These are phyloP conservation scores for Gadus macrocephalus DNA, from an alignment of 2,113 vertebrate species.

Conservation along the genomic window DNA sequence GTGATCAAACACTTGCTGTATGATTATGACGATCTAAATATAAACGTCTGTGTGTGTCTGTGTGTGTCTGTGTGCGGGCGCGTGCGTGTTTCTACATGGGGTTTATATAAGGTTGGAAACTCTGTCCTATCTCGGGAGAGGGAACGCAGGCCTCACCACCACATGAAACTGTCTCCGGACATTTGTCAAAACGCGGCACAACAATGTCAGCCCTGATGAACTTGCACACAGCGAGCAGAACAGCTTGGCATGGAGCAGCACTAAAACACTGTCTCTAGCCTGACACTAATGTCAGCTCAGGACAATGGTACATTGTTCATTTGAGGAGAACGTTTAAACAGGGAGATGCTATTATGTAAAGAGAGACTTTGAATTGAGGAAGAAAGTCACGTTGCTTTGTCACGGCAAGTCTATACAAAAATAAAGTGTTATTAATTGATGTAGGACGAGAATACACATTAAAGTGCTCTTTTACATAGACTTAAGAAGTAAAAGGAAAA, in stretches of 20 bases:
- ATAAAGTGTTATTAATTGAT: no score
- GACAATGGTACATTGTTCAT: constrained; percentile 43
- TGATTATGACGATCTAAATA: not conserved
- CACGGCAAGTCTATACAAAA: no score
- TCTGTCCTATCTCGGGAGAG: not conserved
- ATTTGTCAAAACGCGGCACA: constrained; percentile 9
- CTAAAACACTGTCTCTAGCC: constrained; percentile 9
- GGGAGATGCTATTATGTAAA: constrained; percentile 18
- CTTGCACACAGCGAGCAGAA: not conserved
- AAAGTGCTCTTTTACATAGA: not conserved
- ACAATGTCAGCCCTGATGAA: not conserved
- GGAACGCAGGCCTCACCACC: not conserved
- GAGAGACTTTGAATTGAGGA: no score
- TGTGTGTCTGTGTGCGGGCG: no score
- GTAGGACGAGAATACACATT: not conserved
- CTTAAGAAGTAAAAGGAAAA: no score
- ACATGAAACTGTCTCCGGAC: not conserved
- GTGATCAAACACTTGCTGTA: not conserved
- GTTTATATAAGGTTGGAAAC: no score
- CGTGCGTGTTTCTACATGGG: not conserved
- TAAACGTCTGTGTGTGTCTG: not conserved
- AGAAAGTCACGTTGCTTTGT: no score
- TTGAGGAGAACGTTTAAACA: constrained; percentile 15
- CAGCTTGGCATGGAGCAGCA: not conserved
- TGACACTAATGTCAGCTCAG: constrained; percentile 11